These are phyloP conservation scores for Glossophaga mutica DNA, from an alignment of 2,797 vertebrate species.

Conservation along the genomic window DNA sequence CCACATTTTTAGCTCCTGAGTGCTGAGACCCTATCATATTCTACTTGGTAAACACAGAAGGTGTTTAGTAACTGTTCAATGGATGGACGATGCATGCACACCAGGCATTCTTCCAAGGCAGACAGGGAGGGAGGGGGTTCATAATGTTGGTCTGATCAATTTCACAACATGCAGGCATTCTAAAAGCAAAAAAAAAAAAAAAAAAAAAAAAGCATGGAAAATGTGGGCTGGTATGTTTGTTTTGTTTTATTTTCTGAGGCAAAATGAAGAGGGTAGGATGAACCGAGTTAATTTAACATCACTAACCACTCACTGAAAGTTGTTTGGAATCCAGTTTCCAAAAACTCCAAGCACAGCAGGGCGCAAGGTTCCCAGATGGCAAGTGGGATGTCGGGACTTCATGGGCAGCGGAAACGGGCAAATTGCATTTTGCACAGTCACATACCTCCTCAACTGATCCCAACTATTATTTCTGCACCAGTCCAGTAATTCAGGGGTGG, in stretches of 20 bases:
- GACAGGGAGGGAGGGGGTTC: neutral
- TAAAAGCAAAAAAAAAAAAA: neutral
- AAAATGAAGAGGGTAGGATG: neutral
- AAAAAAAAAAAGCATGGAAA: neutral
- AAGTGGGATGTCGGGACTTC: slow-evolving; percentile 40
- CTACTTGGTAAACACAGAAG: neutral
- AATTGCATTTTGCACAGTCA: slow-evolving; percentile 64
- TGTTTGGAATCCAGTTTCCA: slow-evolving; percentile 40
- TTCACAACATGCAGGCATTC: slow-evolving; percentile 8
- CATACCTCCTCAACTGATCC: slow-evolving; percentile 46
- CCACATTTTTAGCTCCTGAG: neutral
- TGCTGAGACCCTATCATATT: neutral
- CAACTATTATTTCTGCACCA: neutral
- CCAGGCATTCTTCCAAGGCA: neutral
- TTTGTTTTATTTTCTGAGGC: slow-evolving; percentile 32
- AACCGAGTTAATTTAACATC: neutral
- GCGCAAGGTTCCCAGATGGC: slow-evolving; percentile 37
- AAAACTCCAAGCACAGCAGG: slow-evolving; percentile 44
- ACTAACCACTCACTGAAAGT: neutral
- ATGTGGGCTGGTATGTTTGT: slow-evolving; percentile 11
- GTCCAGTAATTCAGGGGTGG: neutral
- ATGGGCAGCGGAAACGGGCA: slow-evolving; percentile 32
- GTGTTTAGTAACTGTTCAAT: neutral
- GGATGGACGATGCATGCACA: neutral
- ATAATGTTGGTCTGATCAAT: neutral